Conservation (phyloP, 2,888 invertebrate genomes). For the Amphimallon solstitiale region DNA sequence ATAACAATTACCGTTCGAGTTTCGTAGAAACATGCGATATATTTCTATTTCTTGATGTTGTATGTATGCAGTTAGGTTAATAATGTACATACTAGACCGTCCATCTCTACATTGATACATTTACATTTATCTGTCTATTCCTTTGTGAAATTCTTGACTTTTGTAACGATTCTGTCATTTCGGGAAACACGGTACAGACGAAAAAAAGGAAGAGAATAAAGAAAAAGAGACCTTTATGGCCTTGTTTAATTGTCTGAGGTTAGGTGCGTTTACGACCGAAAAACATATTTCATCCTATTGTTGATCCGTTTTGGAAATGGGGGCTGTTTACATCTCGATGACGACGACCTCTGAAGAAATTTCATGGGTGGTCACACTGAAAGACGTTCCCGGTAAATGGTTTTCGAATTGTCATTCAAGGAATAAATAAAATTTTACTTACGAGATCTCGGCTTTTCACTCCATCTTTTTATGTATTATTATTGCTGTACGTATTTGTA, state of each 20-base stretch:
- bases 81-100: neutral
- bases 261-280: slow-evolving; percentile 23
- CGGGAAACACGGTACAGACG: neutral
- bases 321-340: slow-evolving; percentile 8
- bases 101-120: neutral
- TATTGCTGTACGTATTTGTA: too few relatives aligned
- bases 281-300: slow-evolving; percentile 26
- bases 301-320: slow-evolving; percentile 7
- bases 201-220: neutral
- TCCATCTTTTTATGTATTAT: too few relatives aligned
- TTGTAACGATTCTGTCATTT: slow-evolving; percentile 12
- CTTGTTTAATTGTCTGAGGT: slow-evolving; percentile 20
- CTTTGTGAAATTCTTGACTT: slow-evolving; percentile 9
- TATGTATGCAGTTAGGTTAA: too few relatives aligned
- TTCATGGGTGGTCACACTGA: slow-evolving; percentile 20
- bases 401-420: slow-evolving; percentile 1
- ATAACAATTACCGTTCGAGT: slow-evolving; percentile 13
- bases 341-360: slow-evolving; percentile 15
- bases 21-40: neutral
- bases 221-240: slow-evolving; percentile 3
- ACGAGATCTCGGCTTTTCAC: too few relatives aligned
- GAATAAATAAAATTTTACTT: too few relatives aligned
- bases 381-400: slow-evolving; percentile 7
- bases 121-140: too few relatives aligned
- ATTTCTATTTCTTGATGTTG: neutral